Evolutionary conservation across 2,888 invertebrate species (phyloP).

Genomic region (Aspidiotus rigidus): DNA sequence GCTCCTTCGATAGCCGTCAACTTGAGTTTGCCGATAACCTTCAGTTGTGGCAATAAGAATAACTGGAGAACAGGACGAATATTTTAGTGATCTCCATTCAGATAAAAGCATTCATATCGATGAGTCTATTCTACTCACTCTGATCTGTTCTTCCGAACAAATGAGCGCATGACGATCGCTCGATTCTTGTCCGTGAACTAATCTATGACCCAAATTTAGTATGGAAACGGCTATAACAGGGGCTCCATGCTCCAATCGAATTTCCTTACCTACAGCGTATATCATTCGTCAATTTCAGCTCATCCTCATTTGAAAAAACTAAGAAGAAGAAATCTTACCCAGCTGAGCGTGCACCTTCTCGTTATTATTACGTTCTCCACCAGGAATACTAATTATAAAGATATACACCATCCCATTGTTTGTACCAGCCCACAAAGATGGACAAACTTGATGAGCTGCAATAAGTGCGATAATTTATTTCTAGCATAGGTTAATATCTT

Average conservation of each 20-base stretch:
- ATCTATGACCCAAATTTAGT: slow-evolving; percentile 65
- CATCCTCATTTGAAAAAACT: background rate
- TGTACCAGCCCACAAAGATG: slow-evolving; percentile 94
- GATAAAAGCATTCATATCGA: too few relatives aligned
- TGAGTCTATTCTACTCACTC: slow-evolving; percentile 47
- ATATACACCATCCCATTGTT: slow-evolving; percentile 92
- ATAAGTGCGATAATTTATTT: too few relatives aligned
- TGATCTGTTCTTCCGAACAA: slow-evolving; percentile 97
- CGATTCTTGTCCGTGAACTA: slow-evolving; percentile 49
- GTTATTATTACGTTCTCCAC: slow-evolving; percentile 57
- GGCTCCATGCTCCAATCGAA: slow-evolving; percentile 91
- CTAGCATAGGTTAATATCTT: too few relatives aligned
- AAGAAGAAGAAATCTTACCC: slow-evolving; percentile 45
- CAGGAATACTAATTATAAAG: slow-evolving; percentile 76
- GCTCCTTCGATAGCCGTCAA: slow-evolving; percentile 91
- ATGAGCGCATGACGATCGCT: slow-evolving; percentile 83
- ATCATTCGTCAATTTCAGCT: background rate
- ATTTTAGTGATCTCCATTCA: too few relatives aligned
- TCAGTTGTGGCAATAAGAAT: slow-evolving; percentile 86
- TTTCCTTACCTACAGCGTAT: slow-evolving; percentile 61
- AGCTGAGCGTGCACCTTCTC: slow-evolving; percentile 66
- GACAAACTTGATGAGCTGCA: slow-evolving; percentile 70
- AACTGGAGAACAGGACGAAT: slow-evolving; percentile 45
- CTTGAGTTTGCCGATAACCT: slow-evolving; percentile 92
- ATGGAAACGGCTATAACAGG: slow-evolving; percentile 90